Conservation (phyloP, 2,113 vertebrate species). For the Dermatemys mawii region DNA sequence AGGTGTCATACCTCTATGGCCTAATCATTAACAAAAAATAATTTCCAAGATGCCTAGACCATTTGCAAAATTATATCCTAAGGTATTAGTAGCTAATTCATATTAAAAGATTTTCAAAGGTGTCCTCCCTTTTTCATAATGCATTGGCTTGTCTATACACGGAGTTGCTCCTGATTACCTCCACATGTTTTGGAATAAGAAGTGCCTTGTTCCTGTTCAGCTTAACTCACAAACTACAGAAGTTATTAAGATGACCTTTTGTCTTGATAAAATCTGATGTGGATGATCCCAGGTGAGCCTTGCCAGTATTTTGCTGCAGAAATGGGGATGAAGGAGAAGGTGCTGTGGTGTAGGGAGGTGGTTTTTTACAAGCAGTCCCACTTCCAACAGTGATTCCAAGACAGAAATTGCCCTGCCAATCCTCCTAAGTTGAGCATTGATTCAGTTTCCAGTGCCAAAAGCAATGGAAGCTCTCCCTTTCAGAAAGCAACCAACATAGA, state of each 20-base stretch:
- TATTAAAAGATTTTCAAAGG: neutral
- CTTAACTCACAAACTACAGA: neutral
- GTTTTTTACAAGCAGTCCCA: neutral
- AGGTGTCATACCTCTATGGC: slow-evolving; percentile 3
- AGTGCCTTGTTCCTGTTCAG: neutral
- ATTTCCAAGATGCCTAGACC: neutral
- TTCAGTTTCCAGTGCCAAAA: neutral
- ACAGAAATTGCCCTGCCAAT: neutral
- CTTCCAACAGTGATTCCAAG: neutral
- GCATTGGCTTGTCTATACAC: neutral
- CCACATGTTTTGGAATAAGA: neutral
- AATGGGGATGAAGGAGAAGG: neutral
- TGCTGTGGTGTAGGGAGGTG: neutral
- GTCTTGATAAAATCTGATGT: neutral
- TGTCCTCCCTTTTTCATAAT: neutral
- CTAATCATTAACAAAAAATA: slow-evolving; percentile 45
- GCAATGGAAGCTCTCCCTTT: neutral
- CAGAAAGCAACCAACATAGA: neutral
- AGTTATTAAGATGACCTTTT: neutral
- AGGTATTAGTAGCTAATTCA: neutral
- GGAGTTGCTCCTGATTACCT: neutral
- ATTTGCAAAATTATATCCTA: neutral
- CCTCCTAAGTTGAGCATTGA: neutral
- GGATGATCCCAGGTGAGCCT: neutral
- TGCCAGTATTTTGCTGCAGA: neutral